A percentile compares a stretch with the other conserved stretches of the same genome.
phyloP scores from a whole-genome alignment of 2,797 vertebrate species.

The Cirrhinus mrigala region DNA sequence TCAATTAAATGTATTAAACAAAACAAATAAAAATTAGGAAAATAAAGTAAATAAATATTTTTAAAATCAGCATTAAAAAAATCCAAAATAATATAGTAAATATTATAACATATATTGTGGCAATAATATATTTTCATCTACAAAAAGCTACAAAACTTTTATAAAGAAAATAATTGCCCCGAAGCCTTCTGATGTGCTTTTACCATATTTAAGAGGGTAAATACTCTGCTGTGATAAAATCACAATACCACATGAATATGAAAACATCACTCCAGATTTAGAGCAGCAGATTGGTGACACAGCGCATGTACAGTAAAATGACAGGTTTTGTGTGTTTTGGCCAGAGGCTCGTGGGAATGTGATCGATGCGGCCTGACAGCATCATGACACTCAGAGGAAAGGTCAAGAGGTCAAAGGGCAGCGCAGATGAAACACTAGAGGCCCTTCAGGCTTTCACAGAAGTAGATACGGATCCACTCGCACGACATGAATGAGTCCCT shows the following conservation, averaged over 20 bases:
- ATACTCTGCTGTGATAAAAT: background rate
- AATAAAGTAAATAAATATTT: background rate
- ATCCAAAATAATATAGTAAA: background rate
- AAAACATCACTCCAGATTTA: background rate
- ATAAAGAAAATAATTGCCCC: background rate
- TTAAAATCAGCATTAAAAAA: background rate
- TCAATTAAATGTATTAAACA: background rate
- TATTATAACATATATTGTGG: background rate
- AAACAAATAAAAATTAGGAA: background rate
- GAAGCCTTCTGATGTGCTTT: background rate
- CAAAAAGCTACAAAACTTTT: background rate
- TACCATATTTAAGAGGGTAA: background rate
- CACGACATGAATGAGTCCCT: slow-evolving; percentile 41
- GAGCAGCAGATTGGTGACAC: background rate
- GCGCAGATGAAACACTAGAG: slow-evolving; percentile 5
- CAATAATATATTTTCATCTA: background rate
- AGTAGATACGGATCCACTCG: slow-evolving; percentile 51
- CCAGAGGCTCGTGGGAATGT: background rate
- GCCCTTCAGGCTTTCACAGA: slow-evolving; percentile 23
- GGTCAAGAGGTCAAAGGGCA: slow-evolving; percentile 11
- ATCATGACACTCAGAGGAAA: background rate
- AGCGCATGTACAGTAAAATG: background rate
- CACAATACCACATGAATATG: background rate
- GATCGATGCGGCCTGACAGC: slow-evolving; percentile 23
- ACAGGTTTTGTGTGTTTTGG: background rate